Evolutionary conservation across 2,797 vertebrate species (phyloP), one percentile per base, ranked within the genome.

Genomic region (Kryptopterus vitreolus): DNA sequence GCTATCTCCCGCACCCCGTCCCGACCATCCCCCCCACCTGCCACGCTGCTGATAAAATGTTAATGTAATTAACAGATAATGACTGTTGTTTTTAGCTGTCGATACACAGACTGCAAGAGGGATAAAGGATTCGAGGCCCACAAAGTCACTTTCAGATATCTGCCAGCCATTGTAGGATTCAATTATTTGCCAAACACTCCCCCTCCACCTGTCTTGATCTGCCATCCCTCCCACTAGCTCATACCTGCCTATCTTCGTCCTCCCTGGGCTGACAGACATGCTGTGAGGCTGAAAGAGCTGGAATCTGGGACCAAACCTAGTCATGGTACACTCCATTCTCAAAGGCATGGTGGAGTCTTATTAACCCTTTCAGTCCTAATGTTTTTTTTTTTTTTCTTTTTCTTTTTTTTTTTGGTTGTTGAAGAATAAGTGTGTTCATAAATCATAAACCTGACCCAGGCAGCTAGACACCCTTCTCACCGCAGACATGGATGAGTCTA

Each of bases 41-140:
- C 77, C 65, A 57, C 11, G 18, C 84, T 46, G 80, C 93, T 93
- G 94, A 95, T 94, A 95, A 95, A 95, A 95, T 95, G 93, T 95
- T 94, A 95, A 94, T 95, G 93, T 94, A 94, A 95, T 95, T 95
- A 95, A 94, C 93, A 94, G 94, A 95, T 95, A 94, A 95, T 95
- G 93, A 92, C 93, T 93, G 93, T 94, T 95, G 93, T 94, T 95
- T 94, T 94, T 93, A 92, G 92, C 92, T 94, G 94, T 94, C 93
- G 91, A 95, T 94, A 94, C 90, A 92, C 86, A 71, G 89, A 91
- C 91, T 85, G 88, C 82, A 87, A 89, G 88, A 87, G 80, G 93
- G 92, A 94, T 94, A 95, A 93, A 92, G 91, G 92, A 94, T 94
- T 86, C 89, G 87, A 90, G 90, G 89, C 38, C 87, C 87, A 85